Evolutionary conservation across 2,888 invertebrate genomes (phyloP).

Genomic region (Parnassius apollo): DNA sequence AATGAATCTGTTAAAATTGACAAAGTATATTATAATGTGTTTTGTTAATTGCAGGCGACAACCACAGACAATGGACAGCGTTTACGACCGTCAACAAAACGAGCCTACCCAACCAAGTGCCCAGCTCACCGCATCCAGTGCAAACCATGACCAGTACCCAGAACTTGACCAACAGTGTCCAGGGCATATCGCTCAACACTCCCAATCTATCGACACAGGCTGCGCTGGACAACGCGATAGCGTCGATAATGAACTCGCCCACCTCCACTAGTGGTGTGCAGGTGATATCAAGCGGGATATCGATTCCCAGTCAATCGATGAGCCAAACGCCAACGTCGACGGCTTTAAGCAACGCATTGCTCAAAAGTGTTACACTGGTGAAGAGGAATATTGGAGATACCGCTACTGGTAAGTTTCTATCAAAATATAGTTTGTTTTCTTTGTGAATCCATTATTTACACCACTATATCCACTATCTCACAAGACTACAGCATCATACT

Average conservation of each 20-base stretch:
- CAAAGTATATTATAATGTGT: no score
- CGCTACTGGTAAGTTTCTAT: constrained; percentile 50
- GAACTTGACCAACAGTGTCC: constrained; percentile 66
- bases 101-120: constrained; percentile 45
- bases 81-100: constrained; percentile 59
- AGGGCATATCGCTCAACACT: constrained; percentile 64
- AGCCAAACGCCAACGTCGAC: constrained; percentile 44
- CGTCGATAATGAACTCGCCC: constrained; percentile 70
- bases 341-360: constrained; percentile 50
- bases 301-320: constrained; percentile 45
- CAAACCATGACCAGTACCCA: constrained; percentile 51
- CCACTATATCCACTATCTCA: no score
- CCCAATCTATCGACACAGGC: constrained; percentile 59
- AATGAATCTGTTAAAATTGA: no score
- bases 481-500: no score
- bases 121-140: constrained; percentile 52
- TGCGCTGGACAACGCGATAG: constrained; percentile 68
- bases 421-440: no score
- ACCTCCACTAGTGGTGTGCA: constrained; percentile 55
- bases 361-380: constrained; percentile 72
- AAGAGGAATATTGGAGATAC: constrained; percentile 65
- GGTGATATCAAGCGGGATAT: constrained; percentile 66
- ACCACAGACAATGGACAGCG: constrained; percentile 67
- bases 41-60: constrained; percentile 51
- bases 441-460: no score